A percentile compares a stretch with the other conserved stretches of the same genome.
These are phyloP conservation scores for Oxyura jamaicensis DNA, from an alignment of 2,113 vertebrate genomes.

Conservation along the genomic window DNA sequence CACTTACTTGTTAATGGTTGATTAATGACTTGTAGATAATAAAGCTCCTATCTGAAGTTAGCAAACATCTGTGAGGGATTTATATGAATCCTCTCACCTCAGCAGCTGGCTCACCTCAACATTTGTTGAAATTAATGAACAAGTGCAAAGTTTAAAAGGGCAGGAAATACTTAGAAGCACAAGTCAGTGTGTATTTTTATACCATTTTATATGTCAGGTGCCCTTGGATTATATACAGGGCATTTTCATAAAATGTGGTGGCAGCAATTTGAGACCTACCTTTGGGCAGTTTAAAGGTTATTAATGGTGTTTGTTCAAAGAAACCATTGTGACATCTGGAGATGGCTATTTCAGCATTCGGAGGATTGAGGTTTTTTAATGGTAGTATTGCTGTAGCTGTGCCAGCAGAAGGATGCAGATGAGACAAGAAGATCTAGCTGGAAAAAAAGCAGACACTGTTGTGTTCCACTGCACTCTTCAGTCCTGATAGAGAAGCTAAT, in stretches of 20 bases:
- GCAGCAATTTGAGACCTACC: not conserved
- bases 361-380: not conserved
- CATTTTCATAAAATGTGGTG: not conserved
- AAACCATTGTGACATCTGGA: slow-evolving; percentile 15
- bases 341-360: not conserved
- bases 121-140: slow-evolving; percentile 67
- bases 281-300: not conserved
- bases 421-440: not conserved
- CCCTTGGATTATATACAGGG: not conserved
- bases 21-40: slow-evolving; percentile 62
- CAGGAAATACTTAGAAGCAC: slow-evolving; percentile 59
- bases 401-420: not conserved
- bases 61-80: slow-evolving; percentile 57
- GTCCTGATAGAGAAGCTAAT: not conserved
- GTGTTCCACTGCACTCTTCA: not conserved
- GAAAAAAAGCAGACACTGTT: not conserved
- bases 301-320: not conserved
- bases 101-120: slow-evolving; percentile 56
- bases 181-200: slow-evolving; percentile 44
- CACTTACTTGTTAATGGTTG: slow-evolving; percentile 61
- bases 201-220: slow-evolving; percentile 37
- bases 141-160: slow-evolving; percentile 62
- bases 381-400: not conserved
- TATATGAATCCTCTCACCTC: slow-evolving; percentile 68
- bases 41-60: slow-evolving; percentile 63